phyloP scores from a whole-genome alignment of 92 coral and sea anemone genomes.

The Siderastrea radians region DNA sequence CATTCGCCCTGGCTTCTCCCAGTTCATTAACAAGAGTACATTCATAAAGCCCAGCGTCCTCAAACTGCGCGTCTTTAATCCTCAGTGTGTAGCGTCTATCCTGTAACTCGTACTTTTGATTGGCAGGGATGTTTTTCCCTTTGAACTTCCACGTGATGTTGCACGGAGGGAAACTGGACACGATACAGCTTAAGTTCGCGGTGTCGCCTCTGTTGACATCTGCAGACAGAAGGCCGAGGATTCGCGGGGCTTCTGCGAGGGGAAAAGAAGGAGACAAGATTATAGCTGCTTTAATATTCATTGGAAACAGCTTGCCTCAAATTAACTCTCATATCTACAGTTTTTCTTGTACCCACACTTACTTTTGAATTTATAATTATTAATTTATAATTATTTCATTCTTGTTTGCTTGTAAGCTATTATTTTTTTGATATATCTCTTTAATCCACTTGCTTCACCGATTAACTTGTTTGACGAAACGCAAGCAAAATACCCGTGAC shows the following conservation, averaged over 20 bases:
- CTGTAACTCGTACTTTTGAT: slow-evolving; percentile 16
- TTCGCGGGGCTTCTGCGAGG: slow-evolving; percentile 78
- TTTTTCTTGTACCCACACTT: no score
- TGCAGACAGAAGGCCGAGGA: slow-evolving; percentile 55
- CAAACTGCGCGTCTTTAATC: slow-evolving; percentile 35
- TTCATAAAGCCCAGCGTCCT: slow-evolving; percentile 76
- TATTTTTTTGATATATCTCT: no score
- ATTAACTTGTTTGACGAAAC: no score
- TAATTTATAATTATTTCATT: no score
- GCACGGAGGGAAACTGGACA: slow-evolving; percentile 78
- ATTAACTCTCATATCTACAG: no score
- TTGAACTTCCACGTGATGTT: slow-evolving; percentile 87
- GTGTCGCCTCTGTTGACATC: slow-evolving; percentile 45
- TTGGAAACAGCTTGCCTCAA: no score
- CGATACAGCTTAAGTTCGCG: slow-evolving; percentile 72
- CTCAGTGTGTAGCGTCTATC: slow-evolving; percentile 51
- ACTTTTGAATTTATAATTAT: no score
- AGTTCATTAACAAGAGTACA: slow-evolving; percentile 70
- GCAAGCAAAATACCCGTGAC: no score
- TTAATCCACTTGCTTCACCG: no score
- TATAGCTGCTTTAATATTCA: no score
- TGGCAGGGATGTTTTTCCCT: slow-evolving; percentile 31
- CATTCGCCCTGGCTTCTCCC: slow-evolving; percentile 67
- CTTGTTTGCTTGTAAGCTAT: no score
- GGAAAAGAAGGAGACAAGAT: neutral